Evolutionary conservation across 2,113 vertebrate genomes (phyloP).

Genomic region (Columbina picui): DNA sequence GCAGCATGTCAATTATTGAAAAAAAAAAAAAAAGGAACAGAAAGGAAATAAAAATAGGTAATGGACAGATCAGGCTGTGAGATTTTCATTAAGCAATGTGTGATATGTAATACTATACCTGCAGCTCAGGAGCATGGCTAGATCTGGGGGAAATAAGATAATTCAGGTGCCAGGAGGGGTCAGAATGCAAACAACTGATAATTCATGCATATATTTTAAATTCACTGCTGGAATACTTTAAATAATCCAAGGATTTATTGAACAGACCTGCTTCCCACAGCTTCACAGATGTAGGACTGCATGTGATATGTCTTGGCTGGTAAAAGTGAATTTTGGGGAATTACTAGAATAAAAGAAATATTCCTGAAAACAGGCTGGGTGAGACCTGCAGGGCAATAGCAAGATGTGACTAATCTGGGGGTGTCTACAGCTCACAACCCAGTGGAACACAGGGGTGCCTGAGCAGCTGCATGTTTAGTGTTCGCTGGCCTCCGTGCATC

Average conservation of each 20-base stretch:
- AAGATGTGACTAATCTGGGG: neutral
- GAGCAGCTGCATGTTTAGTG: neutral
- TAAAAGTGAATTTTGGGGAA: neutral
- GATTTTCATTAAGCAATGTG: constrained; percentile 14
- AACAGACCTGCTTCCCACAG: neutral
- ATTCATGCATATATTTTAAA: constrained; percentile 25
- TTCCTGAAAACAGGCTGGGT: neutral
- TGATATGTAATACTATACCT: neutral
- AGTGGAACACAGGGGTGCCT: neutral
- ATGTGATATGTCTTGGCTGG: neutral
- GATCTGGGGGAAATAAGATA: constrained; percentile 36
- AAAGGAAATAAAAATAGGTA: constrained; percentile 38
- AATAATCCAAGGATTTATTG: constrained; percentile 39
- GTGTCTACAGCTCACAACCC: neutral
- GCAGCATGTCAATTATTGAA: constrained; percentile 1
- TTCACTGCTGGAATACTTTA: constrained; percentile 17
- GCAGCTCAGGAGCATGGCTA: neutral
- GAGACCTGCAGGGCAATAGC: neutral
- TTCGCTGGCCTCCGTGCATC: neutral
- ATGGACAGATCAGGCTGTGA: constrained; percentile 13
- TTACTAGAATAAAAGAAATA: neutral
- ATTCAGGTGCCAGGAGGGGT: neutral
- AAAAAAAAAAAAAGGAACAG: neutral
- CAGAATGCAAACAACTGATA: neutral
- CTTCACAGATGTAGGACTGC: neutral